Conservation (phyloP, 1,140 invertebrate genomes). For the Antheraea mylitta region DNA sequence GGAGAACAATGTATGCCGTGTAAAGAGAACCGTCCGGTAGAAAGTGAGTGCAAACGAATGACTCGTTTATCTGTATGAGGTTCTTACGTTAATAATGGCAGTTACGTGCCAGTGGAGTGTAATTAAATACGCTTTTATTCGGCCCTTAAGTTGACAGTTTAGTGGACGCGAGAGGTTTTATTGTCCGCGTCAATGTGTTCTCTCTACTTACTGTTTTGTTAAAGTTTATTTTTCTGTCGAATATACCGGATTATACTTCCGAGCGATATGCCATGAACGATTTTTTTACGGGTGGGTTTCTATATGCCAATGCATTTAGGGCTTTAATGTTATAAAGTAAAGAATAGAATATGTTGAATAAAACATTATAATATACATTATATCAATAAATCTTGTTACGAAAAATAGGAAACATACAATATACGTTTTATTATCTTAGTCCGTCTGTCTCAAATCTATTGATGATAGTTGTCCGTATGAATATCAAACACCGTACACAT, state of each 20-base stretch:
- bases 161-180: conserved; percentile 12
- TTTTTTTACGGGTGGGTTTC: too few species aligned
- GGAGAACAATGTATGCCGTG: conserved; percentile 32
- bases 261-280: too few species aligned
- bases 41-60: conserved; percentile 18
- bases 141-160: conserved; percentile 11
- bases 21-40: neutral
- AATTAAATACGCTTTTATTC: conserved; percentile 31
- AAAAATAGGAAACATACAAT: too few species aligned
- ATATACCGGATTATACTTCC: neutral
- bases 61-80: conserved; percentile 34
- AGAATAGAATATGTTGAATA: too few species aligned
- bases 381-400: too few species aligned
- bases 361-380: too few species aligned
- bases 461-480: too few species aligned
- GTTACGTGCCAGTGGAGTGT: conserved; percentile 28
- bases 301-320: too few species aligned
- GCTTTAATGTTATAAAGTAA: too few species aligned
- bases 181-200: conserved; percentile 1
- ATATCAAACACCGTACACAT: too few species aligned
- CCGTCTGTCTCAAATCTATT: too few species aligned
- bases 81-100: conserved; percentile 37
- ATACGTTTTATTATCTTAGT: too few species aligned
- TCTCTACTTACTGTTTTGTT: neutral
- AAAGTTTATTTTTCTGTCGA: neutral